Evolutionary conservation across 2,797 vertebrate genomes (phyloP).

Genomic region (Perodicticus potto): DNA sequence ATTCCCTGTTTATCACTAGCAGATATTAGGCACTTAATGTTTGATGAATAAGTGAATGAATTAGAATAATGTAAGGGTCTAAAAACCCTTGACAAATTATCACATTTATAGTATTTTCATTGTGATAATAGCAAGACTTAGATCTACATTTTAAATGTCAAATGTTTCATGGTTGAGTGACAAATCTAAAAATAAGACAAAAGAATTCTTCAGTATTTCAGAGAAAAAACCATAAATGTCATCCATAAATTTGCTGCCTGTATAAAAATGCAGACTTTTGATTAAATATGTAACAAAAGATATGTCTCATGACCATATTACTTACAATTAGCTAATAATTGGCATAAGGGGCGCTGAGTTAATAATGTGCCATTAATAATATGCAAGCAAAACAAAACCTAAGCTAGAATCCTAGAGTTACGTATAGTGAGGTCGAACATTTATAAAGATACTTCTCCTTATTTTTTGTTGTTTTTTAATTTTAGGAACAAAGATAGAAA

Average conservation of each 20-base stretch:
- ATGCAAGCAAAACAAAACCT: conserved; percentile 37
- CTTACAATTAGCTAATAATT: conserved; percentile 69
- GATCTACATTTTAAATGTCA: conserved; percentile 63
- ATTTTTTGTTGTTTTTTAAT: conserved; percentile 69
- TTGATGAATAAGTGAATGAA: conserved; percentile 62
- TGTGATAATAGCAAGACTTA: conserved; percentile 52
- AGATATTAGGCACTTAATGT: conserved; percentile 34
- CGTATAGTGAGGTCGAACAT: conserved; percentile 45
- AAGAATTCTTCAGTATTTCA: conserved; percentile 66
- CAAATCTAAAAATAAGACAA: conserved; percentile 77
- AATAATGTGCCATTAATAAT: conserved; percentile 54
- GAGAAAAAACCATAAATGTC: conserved; percentile 75
- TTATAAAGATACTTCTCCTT: background rate
- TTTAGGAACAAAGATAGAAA: conserved; percentile 71
- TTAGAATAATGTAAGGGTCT: conserved; percentile 70
- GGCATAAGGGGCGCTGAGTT: conserved; percentile 47
- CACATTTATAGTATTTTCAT: conserved; percentile 72
- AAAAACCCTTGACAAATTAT: conserved; percentile 63
- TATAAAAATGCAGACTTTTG: conserved; percentile 69
- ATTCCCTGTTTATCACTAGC: conserved; percentile 38
- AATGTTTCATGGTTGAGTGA: conserved; percentile 65
- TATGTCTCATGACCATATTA: conserved; percentile 43
- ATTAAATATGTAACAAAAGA: conserved; percentile 71
- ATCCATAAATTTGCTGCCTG: conserved; percentile 73
- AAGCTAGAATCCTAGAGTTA: conserved; percentile 8